Conservation (phyloP, 2,113 vertebrate species). For the Centropus bengalensis region DNA sequence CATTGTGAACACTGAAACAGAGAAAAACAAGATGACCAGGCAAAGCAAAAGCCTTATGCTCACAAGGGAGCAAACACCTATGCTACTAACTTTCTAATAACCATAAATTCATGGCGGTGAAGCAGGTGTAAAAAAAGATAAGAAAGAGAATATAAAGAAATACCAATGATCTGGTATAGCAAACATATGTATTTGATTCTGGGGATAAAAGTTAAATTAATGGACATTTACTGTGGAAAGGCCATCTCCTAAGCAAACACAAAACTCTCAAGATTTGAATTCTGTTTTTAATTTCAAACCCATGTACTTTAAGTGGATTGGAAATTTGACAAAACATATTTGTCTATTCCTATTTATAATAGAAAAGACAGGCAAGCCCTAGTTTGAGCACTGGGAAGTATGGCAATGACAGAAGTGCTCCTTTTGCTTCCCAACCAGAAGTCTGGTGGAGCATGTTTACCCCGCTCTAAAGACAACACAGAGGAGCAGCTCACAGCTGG, state of each 20-base stretch:
- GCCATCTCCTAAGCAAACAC: constrained; percentile 29
- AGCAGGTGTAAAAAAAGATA: background rate
- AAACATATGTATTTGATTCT: constrained; percentile 1
- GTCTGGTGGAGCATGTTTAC: background rate
- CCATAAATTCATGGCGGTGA: background rate
- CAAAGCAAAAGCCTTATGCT: background rate
- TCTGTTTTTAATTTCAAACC: constrained; percentile 64
- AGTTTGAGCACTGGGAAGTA: background rate
- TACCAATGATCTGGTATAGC: background rate
- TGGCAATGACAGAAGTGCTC: background rate
- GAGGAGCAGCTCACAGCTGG: background rate
- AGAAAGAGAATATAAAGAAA: background rate
- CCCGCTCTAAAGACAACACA: background rate
- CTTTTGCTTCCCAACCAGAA: background rate
- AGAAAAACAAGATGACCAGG: background rate
- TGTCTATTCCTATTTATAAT: background rate
- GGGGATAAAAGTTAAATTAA: constrained; percentile 31
- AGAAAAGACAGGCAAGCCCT: background rate
- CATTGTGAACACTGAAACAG: background rate
- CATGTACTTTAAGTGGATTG: constrained; percentile 51
- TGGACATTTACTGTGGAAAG: constrained; percentile 3
- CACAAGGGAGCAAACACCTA: background rate
- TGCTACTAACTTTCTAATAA: background rate
- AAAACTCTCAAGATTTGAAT: background rate
- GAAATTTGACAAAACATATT: constrained; percentile 49